Base-by-base conservation (phyloP, 2,888 invertebrate genomes). In the Chalcosyrphus nemorum region DNA sequence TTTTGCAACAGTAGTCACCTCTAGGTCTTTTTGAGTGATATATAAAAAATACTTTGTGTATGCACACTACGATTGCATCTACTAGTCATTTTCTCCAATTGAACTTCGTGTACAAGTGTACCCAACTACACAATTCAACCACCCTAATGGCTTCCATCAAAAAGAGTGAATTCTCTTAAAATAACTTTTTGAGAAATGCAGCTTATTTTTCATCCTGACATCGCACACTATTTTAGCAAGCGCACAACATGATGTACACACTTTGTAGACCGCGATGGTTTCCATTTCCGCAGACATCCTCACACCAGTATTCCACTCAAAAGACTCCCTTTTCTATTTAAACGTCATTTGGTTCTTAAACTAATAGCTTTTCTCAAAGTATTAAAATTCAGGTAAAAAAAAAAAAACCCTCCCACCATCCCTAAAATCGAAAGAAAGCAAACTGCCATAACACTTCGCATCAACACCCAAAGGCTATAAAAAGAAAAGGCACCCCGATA, bases 381-480 rank as follows among this genome's bases (percentile, higher is more conserved):
- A 63, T 32, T 63, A 45, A 32, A 63, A 63, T 63, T 63, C 29
- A 29, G 45, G 19, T 63, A 47, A 63, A 29, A 4, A 19, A 50
- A 50, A 47, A 9, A 35, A 65, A 65, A 63, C 7, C 29, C 63
- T 32, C 19, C 38, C 13, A 4, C 32, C 9, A n/a, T 9, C 15
- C 1, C 21, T 7, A 13, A 43, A 59, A 15, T 52, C 38, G 17
- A 52, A 27, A 66, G 27, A 27, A 17, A 13, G 5, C 7, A 52
- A n/a, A 4, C 65, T 38, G 41, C 66, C 66, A 17, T 5, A 38
- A 66, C 52, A 52, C 7, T 7, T 17, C 27, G 15, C 27, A n/a
- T 41, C 32, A 63, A 63, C 45, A 63, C 45, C 24, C 17, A 11
- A 21, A 6, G 50, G 35, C 35, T 24, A 13, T 21, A 15, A 15